Evolutionary conservation across 2,888 invertebrate species (phyloP).

Genomic region (Pediacus dermestoides): DNA sequence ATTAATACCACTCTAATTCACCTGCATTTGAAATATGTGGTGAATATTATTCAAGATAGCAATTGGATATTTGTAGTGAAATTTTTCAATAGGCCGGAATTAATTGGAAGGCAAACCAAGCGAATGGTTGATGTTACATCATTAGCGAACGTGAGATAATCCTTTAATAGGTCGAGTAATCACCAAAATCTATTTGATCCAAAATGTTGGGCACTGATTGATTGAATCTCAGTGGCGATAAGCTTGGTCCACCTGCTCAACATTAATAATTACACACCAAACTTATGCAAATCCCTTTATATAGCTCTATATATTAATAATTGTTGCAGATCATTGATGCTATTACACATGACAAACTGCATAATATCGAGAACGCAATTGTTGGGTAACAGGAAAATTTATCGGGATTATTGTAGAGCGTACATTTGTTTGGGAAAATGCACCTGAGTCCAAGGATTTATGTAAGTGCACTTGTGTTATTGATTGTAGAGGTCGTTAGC

Average conservation of each 20-base stretch:
- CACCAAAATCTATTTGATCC: constrained; percentile 14
- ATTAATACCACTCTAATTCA: too few species aligned
- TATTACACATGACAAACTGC: neutral
- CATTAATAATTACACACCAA: neutral
- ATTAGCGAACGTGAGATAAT: constrained; percentile 28
- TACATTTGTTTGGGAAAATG: constrained; percentile 32
- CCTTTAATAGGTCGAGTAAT: constrained; percentile 23
- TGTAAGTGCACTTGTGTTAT: constrained; percentile 41
- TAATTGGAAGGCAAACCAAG: constrained; percentile 10
- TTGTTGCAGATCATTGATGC: too few species aligned
- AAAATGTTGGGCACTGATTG: constrained; percentile 1
- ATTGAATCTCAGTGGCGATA: constrained; percentile 1
- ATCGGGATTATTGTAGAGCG: constrained; percentile 31
- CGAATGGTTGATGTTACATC: constrained; percentile 22
- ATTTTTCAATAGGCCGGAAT: constrained; percentile 14
- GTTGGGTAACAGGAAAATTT: constrained; percentile 26
- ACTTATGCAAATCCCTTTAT: constrained; percentile 3
- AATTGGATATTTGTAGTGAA: constrained; percentile 13
- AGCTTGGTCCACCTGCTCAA: constrained; percentile 1
- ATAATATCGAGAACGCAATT: constrained; percentile 15
- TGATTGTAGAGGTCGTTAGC: constrained; percentile 40
- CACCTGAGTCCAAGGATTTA: constrained; percentile 41
- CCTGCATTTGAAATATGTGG: too few species aligned
- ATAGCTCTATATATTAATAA: too few species aligned
- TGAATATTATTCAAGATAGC: too few species aligned